phyloP scores from a whole-genome alignment of 2,888 invertebrate genomes.

The Limnephilus auricula region DNA sequence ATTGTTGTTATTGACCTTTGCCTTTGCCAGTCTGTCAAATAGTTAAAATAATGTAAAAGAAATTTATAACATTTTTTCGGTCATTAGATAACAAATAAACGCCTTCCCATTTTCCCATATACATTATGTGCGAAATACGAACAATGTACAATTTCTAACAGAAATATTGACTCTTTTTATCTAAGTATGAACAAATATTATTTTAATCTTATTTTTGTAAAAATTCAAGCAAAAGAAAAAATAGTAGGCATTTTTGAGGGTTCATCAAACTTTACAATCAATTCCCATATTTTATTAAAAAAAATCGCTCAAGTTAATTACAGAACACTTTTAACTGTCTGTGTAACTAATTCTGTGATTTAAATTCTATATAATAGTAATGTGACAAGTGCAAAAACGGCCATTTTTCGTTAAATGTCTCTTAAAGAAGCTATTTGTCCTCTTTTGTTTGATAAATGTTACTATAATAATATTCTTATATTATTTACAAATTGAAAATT shows the following conservation, averaged over 20 bases:
- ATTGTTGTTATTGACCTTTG: conserved; percentile 3
- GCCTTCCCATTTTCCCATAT: no score
- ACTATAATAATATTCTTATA: neutral
- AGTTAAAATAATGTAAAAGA: neutral
- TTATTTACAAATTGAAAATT: neutral
- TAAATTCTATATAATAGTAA: neutral
- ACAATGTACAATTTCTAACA: no score
- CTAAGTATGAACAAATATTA: neutral
- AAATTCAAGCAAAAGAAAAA: neutral
- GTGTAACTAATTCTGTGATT: neutral
- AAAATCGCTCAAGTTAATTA: neutral
- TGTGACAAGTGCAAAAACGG: neutral
- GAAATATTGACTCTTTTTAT: no score
- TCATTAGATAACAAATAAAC: neutral
- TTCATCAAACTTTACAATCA: neutral
- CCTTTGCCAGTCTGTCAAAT: neutral
- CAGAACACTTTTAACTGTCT: neutral
- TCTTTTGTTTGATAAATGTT: neutral
- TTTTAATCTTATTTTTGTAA: neutral
- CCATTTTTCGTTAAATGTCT: neutral
- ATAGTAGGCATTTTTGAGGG: neutral
- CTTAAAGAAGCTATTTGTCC: neutral
- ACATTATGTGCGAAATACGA: no score
- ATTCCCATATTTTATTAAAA: neutral
- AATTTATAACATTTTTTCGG: neutral